phyloP scores from a whole-genome alignment of 2,797 vertebrate genomes.

The Hozukius guyotensis region DNA sequence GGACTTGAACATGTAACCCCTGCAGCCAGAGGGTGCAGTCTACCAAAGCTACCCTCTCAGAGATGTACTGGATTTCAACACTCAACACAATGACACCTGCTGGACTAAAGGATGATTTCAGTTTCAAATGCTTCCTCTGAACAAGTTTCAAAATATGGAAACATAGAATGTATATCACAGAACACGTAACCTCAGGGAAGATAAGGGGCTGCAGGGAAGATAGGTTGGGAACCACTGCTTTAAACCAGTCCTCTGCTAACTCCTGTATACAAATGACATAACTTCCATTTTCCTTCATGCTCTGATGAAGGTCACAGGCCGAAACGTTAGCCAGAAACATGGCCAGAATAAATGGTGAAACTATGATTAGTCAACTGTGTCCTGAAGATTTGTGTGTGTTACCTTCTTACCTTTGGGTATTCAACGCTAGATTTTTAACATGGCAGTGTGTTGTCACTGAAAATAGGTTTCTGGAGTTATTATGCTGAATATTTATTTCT shows the following conservation, averaged over 20 bases:
- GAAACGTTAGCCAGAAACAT: background rate
- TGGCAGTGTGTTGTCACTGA: background rate
- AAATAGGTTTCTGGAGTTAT: background rate
- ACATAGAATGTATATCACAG: background rate
- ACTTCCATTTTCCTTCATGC: background rate
- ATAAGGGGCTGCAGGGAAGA: too few relatives aligned
- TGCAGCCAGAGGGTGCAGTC: background rate
- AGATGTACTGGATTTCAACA: background rate
- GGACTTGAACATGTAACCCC: background rate
- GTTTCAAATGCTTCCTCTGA: background rate
- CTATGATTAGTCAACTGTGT: background rate
- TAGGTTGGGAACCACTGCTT: too few relatives aligned
- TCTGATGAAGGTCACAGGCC: background rate
- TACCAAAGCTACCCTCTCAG: background rate
- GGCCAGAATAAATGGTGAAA: background rate
- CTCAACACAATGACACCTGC: background rate
- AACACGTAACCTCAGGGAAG: background rate
- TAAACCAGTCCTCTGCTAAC: background rate
- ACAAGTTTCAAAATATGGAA: background rate
- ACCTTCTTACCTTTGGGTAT: background rate
- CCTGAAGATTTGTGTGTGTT: background rate
- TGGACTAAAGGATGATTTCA: background rate
- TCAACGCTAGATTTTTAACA: background rate
- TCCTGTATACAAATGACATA: background rate
- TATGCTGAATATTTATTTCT: background rate